Evolutionary conservation across 2,797 vertebrate genomes (phyloP).

Genomic region (Syngnathus rostellatus): DNA sequence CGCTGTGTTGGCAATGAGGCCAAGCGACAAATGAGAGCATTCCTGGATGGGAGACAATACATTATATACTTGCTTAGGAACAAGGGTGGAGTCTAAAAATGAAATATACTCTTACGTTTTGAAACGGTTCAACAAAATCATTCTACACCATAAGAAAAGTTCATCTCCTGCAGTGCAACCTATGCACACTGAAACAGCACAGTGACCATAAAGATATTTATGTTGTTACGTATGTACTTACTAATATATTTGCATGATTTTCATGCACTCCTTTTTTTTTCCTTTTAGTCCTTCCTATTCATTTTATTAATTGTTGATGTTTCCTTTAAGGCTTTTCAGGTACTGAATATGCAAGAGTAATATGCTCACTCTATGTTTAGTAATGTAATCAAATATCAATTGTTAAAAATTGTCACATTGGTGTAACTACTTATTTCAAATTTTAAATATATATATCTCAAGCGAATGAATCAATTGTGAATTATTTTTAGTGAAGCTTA

Average conservation of each 20-base stretch:
- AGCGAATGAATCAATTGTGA: not conserved
- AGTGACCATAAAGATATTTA: not conserved
- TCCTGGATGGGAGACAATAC: slow-evolving; percentile 47
- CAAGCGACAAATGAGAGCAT: slow-evolving; percentile 39
- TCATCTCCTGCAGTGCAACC: slow-evolving; percentile 10
- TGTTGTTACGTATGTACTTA: not conserved
- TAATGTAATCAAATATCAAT: not conserved
- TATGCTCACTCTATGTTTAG: not conserved
- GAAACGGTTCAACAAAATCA: not conserved
- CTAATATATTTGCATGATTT: not conserved
- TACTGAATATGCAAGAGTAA: not conserved
- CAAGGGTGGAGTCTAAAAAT: not conserved
- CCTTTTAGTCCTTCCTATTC: not conserved
- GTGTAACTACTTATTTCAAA: not conserved
- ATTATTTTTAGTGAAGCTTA: not conserved
- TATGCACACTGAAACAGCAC: slow-evolving; percentile 29
- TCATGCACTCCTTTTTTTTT: not conserved
- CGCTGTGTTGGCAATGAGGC: slow-evolving; percentile 42
- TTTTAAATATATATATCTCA: not conserved
- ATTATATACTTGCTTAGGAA: slow-evolving; percentile 14
- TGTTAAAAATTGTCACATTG: not conserved
- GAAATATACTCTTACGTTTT: not conserved
- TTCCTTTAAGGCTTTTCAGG: not conserved
- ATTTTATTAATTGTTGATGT: not conserved
- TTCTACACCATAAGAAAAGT: not conserved